Percentiles rank a stretch among this genome's conserved stretches.
phyloP scores from a whole-genome alignment of 2,888 invertebrate species.

The Eupeodes luniger region DNA sequence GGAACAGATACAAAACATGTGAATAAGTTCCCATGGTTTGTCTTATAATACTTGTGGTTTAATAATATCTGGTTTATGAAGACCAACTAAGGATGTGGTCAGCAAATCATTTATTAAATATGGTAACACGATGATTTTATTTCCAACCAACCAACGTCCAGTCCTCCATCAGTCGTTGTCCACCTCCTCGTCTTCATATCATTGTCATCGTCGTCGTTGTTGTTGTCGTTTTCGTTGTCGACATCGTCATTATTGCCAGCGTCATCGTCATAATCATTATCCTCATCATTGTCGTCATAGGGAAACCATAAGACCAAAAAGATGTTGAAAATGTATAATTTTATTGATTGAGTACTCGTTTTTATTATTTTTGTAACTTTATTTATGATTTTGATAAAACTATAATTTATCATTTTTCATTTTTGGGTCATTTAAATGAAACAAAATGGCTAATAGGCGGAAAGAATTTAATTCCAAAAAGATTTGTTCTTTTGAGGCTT shows the following conservation, averaged over 20 bases:
- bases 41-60: conserved; percentile 33
- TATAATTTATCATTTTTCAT: conserved; percentile 14
- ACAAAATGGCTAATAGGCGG: background rate
- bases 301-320: conserved; percentile 1
- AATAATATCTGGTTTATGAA: conserved; percentile 30
- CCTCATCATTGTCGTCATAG: conserved; percentile 9
- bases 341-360: conserved; percentile 16
- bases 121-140: conserved; percentile 44
- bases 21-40: conserved; percentile 35
- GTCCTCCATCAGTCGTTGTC: background rate
- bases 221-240: background rate
- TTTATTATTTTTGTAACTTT: background rate
- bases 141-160: conserved; percentile 10
- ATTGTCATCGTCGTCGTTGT: background rate
- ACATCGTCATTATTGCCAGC: background rate
- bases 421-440: background rate
- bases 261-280: background rate
- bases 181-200: background rate
- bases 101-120: conserved; percentile 46
- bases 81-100: conserved; percentile 40
- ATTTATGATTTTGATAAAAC: conserved; percentile 10
- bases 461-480: background rate
- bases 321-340: conserved; percentile 3
- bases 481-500: no score
- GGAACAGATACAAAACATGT: conserved; percentile 10